Evolutionary conservation across 2,888 invertebrate species (phyloP), one percentile per base, ranked within the genome.

Genomic region (Lymantria dispar): DNA sequence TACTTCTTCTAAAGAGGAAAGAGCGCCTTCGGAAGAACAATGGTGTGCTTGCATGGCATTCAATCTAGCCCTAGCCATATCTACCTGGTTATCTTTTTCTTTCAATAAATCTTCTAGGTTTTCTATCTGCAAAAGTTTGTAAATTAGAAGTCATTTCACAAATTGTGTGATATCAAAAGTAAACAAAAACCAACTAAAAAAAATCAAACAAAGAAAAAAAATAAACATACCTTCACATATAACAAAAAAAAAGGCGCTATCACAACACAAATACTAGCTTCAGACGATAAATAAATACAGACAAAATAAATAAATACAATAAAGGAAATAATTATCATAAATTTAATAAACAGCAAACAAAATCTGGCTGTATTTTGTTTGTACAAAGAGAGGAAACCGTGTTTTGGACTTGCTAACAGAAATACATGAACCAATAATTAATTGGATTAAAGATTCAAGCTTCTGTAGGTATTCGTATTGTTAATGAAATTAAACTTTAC

Each of bases 61-160:
- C 45, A 97, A 85, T 66, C 98, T 93, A 33, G 97, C 97, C 63
- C 98, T 92, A 0, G 98, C 97, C 96, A 98, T 97, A 72, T 98
- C 98, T 49, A 99, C 96, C 92, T 99, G 98, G 86, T 98, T 98
- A 81, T 99, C 99, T 90, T 99, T 99, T 82, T 99, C 99, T 87
- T 98, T 98, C 47, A 99, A 92, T 48, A 98, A 92, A 78, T 99
- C 99, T 92, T 99, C 99, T 61, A 99, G 92, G 83, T 98, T 98
- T 91, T 99, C 99, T 78, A 99, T 97, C 98, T 99, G 84, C 5
- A 69, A 90, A 89, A 60, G 33, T 33, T 33, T 10, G 33, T 36
- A 50, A 36, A 30, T 40, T 33, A 14, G 9, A 3, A 40, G 40
- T 13, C 48, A 12, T 39, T 42, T 52, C 12, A 40, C 12, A 54